These are phyloP conservation scores for Toxotes lorentzi DNA, from an alignment of 2,797 vertebrate species.

Conservation along the genomic window DNA sequence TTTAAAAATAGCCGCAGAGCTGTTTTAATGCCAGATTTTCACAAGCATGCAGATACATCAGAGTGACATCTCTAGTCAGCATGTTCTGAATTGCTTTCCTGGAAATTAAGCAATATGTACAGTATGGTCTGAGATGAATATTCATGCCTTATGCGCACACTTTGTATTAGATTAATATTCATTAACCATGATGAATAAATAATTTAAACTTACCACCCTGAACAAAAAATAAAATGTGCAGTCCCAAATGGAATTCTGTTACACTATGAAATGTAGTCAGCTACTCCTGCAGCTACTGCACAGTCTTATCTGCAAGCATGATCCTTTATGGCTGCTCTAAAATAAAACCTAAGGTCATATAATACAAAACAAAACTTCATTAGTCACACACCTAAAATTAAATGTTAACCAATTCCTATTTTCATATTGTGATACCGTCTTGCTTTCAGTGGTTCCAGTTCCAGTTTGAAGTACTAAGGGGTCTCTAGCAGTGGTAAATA, in stretches of 20 bases:
- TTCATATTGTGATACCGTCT: not conserved
- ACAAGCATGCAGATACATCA: not conserved
- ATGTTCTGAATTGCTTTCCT: not conserved
- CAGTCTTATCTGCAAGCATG: conserved; percentile 25
- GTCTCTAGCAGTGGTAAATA: conserved; percentile 29
- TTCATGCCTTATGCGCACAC: not conserved
- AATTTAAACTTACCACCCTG: not conserved
- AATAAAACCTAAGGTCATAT: conserved; percentile 18
- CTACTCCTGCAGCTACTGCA: conserved; percentile 10
- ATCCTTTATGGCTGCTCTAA: conserved; percentile 33
- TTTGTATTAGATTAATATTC: not conserved
- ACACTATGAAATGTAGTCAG: conserved; percentile 2
- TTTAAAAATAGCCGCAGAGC: not conserved
- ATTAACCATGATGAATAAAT: not conserved
- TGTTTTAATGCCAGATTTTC: not conserved
- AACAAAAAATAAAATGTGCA: not conserved
- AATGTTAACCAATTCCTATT: not conserved
- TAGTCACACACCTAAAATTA: not conserved
- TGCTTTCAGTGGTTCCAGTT: not conserved
- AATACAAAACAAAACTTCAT: conserved; percentile 9
- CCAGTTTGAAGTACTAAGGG: not conserved
- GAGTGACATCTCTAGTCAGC: not conserved
- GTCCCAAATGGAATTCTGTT: not conserved
- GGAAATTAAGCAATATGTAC: not conserved
- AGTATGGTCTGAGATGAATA: not conserved